phyloP scores from a whole-genome alignment of 2,888 invertebrate genomes.

The Phymatocera aterrima region DNA sequence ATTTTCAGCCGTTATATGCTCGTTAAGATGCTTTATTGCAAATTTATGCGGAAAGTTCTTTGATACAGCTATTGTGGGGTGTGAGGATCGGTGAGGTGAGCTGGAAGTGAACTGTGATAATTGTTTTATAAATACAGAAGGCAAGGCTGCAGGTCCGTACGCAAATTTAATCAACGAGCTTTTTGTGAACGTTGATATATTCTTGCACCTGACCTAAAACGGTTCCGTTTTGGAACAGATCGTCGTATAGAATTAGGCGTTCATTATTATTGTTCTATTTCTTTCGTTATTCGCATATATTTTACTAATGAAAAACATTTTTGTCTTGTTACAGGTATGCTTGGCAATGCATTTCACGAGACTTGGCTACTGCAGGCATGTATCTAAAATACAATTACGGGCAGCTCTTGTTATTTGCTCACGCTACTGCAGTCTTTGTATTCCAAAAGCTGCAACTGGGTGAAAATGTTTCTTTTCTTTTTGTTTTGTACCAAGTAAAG shows the following conservation, averaged over 20 bases:
- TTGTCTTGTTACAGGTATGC: slow-evolving; percentile 17
- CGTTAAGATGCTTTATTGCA: slow-evolving; percentile 61
- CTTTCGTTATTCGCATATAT: neutral
- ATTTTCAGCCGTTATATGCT: slow-evolving; percentile 55
- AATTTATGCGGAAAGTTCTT: slow-evolving; percentile 62
- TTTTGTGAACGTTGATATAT: neutral
- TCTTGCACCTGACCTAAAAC: neutral
- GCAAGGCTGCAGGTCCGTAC: neutral
- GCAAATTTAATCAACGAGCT: slow-evolving; percentile 25
- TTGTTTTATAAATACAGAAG: slow-evolving; percentile 42
- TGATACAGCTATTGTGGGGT: slow-evolving; percentile 51
- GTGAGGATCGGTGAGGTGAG: slow-evolving; percentile 47
- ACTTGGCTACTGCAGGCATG: neutral
- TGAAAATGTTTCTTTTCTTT: neutral
- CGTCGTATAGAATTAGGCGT: neutral
- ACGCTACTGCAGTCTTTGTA: neutral
- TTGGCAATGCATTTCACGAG: neutral
- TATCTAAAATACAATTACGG: neutral
- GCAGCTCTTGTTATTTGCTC: no score
- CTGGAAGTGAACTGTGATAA: slow-evolving; percentile 53
- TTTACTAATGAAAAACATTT: slow-evolving; percentile 17
- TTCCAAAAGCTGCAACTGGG: neutral
- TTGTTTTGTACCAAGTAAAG: neutral
- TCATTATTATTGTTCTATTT: neutral
- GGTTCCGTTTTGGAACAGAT: slow-evolving; percentile 2